Evolutionary conservation across 2,113 vertebrate species (phyloP).

Genomic region (Gymnobelideus leadbeateri): DNA sequence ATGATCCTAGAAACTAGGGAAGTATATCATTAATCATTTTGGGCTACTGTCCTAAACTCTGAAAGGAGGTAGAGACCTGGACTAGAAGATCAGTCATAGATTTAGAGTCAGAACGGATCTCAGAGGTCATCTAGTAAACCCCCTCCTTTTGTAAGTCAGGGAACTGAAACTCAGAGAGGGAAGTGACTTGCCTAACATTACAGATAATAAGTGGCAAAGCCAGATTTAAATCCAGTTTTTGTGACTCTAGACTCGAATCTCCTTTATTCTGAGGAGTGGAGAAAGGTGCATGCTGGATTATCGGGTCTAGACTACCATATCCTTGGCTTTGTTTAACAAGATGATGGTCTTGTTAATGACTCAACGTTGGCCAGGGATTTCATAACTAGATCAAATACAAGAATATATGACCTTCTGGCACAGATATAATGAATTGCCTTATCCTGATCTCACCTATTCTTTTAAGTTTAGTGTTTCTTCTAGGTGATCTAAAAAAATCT

Average conservation of each 20-base stretch:
- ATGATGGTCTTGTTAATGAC: not conserved
- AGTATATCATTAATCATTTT: not conserved
- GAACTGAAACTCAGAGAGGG: not conserved
- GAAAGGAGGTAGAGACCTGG: slow-evolving; percentile 19
- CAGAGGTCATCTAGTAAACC: no score
- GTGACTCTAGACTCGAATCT: not conserved
- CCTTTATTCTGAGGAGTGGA: not conserved
- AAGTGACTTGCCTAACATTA: not conserved
- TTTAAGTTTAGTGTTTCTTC: not conserved
- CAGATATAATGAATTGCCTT: not conserved
- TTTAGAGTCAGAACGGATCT: not conserved
- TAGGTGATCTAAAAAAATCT: not conserved
- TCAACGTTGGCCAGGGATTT: slow-evolving; percentile 4
- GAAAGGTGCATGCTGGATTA: not conserved
- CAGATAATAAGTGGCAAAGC: not conserved
- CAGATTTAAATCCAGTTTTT: not conserved
- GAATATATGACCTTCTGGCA: not conserved
- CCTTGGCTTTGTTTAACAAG: not conserved
- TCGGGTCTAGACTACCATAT: not conserved
- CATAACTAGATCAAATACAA: slow-evolving; percentile 19
- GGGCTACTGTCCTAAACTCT: not conserved
- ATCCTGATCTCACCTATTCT: slow-evolving; percentile 12
- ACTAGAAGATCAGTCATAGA: not conserved
- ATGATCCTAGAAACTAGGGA: not conserved
- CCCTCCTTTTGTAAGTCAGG: not conserved